These are phyloP conservation scores for Camelus dromedarius DNA, from an alignment of 2,113 vertebrate genomes.

Conservation along the genomic window DNA sequence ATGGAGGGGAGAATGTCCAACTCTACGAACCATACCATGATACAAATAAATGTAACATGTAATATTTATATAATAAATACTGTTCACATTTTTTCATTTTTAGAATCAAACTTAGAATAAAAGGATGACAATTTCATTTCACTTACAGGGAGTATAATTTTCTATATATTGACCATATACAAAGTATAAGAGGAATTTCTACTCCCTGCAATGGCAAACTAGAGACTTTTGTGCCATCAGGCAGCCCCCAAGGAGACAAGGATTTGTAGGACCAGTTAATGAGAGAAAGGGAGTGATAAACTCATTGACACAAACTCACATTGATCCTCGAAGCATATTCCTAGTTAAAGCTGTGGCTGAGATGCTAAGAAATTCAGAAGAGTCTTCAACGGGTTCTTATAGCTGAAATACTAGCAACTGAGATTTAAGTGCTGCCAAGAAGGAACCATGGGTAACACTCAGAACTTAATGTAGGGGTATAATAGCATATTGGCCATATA, in stretches of 20 bases:
- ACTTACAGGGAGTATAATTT: background rate
- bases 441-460: background rate
- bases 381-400: background rate
- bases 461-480: background rate
- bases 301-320: background rate
- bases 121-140: background rate
- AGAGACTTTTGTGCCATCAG: background rate
- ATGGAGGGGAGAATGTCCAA: background rate
- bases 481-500: background rate
- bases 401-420: background rate
- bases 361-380: background rate
- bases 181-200: background rate
- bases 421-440: background rate
- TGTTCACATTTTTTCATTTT: background rate
- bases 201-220: background rate
- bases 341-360: background rate
- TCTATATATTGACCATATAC: background rate
- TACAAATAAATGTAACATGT: background rate
- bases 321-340: background rate
- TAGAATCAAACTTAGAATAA: background rate
- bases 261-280: background rate
- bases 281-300: background rate
- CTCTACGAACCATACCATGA: background rate
- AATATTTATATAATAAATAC: background rate
- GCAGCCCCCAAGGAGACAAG: background rate